Evolutionary conservation across 2,888 invertebrate genomes (phyloP), one percentile per base, ranked within the genome.

Genomic region (Monopis laevigella): DNA sequence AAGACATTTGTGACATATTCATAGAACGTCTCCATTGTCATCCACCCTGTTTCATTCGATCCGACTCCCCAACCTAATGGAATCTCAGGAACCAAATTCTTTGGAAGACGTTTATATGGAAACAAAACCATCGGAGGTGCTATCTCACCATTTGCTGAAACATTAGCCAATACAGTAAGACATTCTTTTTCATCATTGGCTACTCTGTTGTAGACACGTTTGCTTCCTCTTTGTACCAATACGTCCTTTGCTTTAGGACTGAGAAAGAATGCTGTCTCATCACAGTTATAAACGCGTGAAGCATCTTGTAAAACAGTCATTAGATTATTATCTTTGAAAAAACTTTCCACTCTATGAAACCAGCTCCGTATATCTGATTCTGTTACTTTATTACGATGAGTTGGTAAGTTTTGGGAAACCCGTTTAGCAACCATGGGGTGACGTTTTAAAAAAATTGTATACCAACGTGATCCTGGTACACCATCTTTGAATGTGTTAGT

Each of bases 381-480:
- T 13, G 24, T 39, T 17, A 26, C 27, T 3, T 7, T 12, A 4
- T 10, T 3, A 13, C 39, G 34, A 10, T 12, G 7, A 12, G 6
- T 8, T 12, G 35, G 11, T 29, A 61, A 50, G 46, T 56, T 57
- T 50, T 62, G 54, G 6, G 56, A 44, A 19, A 52, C 46, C 14
- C 42, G 45, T 45, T 49, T 30, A 5, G 51, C 41, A 4, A 65
- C 44, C 32, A 53, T 48, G 27, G 58, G 56, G 46, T 64, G 56
- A 40, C 60, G 48, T 39, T 51, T 50, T 43, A 59, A 42, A 50
- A 65, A 66, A 4, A 39, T 43, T 24, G 52, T 42, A 43, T 53
- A 65, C 61, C 62, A 65, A 26, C 56, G 53, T 41, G 52, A 51
- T n/a, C n/a, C n/a, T n/a, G n/a, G n/a, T n/a, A n/a, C n/a, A n/a